Percentiles rank a stretch among this genome's conserved stretches.
phyloP scores from a whole-genome alignment of 2,113 vertebrate species.

The Halcyon malimbica region DNA sequence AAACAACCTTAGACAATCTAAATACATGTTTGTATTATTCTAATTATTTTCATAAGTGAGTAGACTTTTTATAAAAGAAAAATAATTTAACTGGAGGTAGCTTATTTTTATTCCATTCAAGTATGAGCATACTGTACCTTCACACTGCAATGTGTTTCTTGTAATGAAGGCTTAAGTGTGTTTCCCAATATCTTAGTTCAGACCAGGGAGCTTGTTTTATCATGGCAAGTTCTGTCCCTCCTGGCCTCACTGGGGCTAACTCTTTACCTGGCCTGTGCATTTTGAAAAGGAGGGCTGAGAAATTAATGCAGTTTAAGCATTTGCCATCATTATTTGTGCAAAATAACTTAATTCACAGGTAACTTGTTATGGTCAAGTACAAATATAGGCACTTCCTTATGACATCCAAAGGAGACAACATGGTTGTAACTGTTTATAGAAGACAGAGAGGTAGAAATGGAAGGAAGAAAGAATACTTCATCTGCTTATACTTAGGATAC shows the following conservation, averaged over 20 bases:
- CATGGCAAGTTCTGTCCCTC: background rate
- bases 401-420: background rate
- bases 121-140: background rate
- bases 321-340: accelerated
- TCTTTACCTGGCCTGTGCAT: background rate
- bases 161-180: accelerated
- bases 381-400: background rate
- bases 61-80: background rate
- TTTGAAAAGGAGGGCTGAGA: background rate
- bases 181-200: background rate
- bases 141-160: background rate
- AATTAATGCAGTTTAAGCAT: background rate
- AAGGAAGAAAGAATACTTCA: background rate
- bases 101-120: background rate
- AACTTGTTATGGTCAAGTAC: background rate
- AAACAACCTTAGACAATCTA: background rate
- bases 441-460: background rate
- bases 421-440: background rate
- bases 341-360: background rate
- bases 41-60: background rate
- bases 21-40: background rate
- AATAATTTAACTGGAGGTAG: background rate
- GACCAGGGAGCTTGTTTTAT: background rate
- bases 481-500: background rate
- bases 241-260: background rate